Conservation (phyloP, 2,797 vertebrate species). For the Molossus molossus region DNA sequence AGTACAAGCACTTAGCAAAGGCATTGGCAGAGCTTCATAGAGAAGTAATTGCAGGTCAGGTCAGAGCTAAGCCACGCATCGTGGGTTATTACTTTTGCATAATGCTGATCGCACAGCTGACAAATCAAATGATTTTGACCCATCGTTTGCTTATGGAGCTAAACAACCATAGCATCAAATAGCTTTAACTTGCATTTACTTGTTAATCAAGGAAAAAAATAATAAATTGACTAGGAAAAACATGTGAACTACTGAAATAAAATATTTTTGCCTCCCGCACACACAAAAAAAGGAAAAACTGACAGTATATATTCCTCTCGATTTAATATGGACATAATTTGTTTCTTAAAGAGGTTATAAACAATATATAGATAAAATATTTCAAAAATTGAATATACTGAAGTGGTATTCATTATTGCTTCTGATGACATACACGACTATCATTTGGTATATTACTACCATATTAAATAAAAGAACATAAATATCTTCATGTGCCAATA, state of each 20-base stretch:
- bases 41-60: slow-evolving; percentile 75
- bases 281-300: neutral
- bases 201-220: slow-evolving; percentile 56
- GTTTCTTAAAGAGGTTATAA: slow-evolving; percentile 41
- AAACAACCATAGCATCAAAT: slow-evolving; percentile 23
- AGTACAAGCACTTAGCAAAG: slow-evolving; percentile 64
- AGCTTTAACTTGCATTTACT: slow-evolving; percentile 58
- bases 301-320: neutral
- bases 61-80: slow-evolving; percentile 12
- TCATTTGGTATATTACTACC: neutral
- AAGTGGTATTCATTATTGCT: neutral
- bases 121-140: slow-evolving; percentile 68
- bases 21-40: slow-evolving; percentile 27
- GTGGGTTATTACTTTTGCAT: slow-evolving; percentile 62
- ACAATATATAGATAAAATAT: neutral
- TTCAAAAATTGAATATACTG: neutral
- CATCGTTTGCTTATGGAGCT: slow-evolving; percentile 50
- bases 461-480: slow-evolving; percentile 11
- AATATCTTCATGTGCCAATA: neutral
- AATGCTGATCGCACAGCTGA: slow-evolving; percentile 35
- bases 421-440: neutral
- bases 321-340: neutral
- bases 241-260: neutral
- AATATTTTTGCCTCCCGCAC: neutral
- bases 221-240: slow-evolving; percentile 50